phyloP scores from a whole-genome alignment of 1,140 invertebrate genomes.

The Drosophila micromelanica region DNA sequence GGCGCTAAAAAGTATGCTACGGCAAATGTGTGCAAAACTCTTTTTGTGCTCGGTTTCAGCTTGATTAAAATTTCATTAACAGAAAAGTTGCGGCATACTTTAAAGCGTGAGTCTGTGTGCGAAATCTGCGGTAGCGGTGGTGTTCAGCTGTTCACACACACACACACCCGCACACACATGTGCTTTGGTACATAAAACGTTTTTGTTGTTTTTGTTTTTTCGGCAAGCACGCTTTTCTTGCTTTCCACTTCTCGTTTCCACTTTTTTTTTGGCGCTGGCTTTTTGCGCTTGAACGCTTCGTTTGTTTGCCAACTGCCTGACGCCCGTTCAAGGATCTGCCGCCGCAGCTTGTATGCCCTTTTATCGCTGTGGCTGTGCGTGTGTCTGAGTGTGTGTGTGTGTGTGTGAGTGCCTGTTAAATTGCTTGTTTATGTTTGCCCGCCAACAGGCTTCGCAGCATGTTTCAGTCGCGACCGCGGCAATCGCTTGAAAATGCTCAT shows the following conservation, averaged over 20 bases:
- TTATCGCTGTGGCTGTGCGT: conserved; percentile 14
- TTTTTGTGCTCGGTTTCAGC: conserved; percentile 51
- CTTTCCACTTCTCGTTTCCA: conserved; percentile 8
- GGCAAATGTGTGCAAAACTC: conserved; percentile 54
- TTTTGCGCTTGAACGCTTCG: conserved; percentile 81
- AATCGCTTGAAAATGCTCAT: conserved; percentile 76
- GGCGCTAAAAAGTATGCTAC: conserved; percentile 38
- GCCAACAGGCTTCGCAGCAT: conserved; percentile 39
- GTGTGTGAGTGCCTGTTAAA: conserved; percentile 72
- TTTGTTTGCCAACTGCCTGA: conserved; percentile 78
- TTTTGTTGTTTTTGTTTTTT: conserved; percentile 64
- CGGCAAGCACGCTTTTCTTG: conserved; percentile 40
- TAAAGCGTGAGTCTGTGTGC: conserved; percentile 66
- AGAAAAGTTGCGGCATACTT: conserved; percentile 77
- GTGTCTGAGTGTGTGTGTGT: conserved; percentile 15
- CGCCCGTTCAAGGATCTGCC: conserved; percentile 43
- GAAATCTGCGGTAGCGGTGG: conserved; percentile 66
- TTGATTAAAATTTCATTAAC: conserved; percentile 84
- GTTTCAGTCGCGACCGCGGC: conserved; percentile 44
- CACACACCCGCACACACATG: conserved; percentile 16
- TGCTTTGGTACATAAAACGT: conserved; percentile 67
- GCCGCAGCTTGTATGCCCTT: conserved; percentile 9
- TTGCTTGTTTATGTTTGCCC: conserved; percentile 79
- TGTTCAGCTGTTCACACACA: conserved; percentile 30
- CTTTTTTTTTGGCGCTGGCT: conserved; percentile 53